Percentiles rank a stretch among this genome's conserved stretches.
phyloP scores from a whole-genome alignment of 2,888 invertebrate genomes.

The Sphaerophoria taeniata region DNA sequence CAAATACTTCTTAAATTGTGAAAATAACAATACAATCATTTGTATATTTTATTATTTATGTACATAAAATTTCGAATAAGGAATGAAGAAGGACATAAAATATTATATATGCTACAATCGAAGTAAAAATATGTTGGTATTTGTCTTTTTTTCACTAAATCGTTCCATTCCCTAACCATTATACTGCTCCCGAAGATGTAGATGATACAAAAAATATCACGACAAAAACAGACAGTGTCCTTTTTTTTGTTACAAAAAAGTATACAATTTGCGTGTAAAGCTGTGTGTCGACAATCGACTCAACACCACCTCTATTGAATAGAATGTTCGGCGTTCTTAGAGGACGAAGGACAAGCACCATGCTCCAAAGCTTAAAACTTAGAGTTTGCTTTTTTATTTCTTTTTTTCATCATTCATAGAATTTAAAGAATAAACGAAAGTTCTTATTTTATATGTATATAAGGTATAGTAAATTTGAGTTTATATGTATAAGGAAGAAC shows the following conservation, averaged over 20 bases:
- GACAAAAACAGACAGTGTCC: background rate
- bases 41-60: too few relatives aligned
- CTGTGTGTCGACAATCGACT: conserved; percentile 4
- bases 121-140: conserved; percentile 22
- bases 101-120: conserved; percentile 39
- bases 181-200: conserved; percentile 14
- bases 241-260: conserved; percentile 23
- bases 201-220: background rate
- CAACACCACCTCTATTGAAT: background rate
- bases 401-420: conserved; percentile 39
- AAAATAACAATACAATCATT: too few relatives aligned
- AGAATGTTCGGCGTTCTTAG: background rate
- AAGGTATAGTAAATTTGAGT: conserved; percentile 31
- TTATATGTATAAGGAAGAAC: background rate
- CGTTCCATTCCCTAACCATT: conserved; percentile 43
- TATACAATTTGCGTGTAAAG: background rate
- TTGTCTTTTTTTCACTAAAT: conserved; percentile 46
- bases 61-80: too few relatives aligned
- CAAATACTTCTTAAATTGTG: too few relatives aligned
- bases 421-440: conserved; percentile 55
- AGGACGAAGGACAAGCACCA: conserved; percentile 1
- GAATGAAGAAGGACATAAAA: too few relatives aligned
- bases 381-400: conserved; percentile 11
- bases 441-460: conserved; percentile 48
- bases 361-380: conserved; percentile 4